Percentiles rank a stretch among this genome's conserved stretches.
These are phyloP conservation scores for Platynereis dumerilii DNA, from an alignment of 2,888 invertebrate species.

Conservation along the genomic window DNA sequence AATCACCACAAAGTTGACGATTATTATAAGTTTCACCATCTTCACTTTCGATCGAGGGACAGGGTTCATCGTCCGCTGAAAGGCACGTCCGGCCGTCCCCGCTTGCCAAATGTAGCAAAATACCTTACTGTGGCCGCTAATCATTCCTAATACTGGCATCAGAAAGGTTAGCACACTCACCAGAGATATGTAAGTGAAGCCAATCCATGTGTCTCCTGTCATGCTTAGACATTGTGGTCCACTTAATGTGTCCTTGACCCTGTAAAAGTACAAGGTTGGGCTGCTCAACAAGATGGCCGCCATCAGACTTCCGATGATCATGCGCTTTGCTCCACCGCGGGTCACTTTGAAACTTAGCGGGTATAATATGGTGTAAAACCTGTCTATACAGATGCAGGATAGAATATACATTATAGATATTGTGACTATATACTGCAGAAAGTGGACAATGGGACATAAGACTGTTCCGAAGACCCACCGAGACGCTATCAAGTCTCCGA, in stretches of 20 bases:
- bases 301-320: slow-evolving; percentile 48
- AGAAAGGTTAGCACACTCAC: slow-evolving; percentile 41
- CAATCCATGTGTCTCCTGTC: neutral
- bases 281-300: slow-evolving; percentile 40
- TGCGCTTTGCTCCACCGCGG: slow-evolving; percentile 51
- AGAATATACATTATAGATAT: slow-evolving; percentile 46
- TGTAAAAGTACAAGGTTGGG: slow-evolving; percentile 50
- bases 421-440: slow-evolving; percentile 44
- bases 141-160: slow-evolving; percentile 42
- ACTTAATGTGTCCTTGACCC: slow-evolving; percentile 21
- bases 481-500: slow-evolving; percentile 37
- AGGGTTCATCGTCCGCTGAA: slow-evolving; percentile 50
- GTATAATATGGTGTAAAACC: slow-evolving; percentile 61
- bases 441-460: slow-evolving; percentile 51
- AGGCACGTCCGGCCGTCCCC: slow-evolving; percentile 37
- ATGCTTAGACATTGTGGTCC: slow-evolving; percentile 11
- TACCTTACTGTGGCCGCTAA: slow-evolving; percentile 44
- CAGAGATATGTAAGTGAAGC: slow-evolving; percentile 40
- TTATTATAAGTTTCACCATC: slow-evolving; percentile 58
- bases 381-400: slow-evolving; percentile 51
- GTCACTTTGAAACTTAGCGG: slow-evolving; percentile 61
- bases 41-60: slow-evolving; percentile 58
- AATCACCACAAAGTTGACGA: slow-evolving; percentile 41
- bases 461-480: slow-evolving; percentile 46
- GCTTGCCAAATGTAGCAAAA: slow-evolving; percentile 50